Evolutionary conservation across 2,113 vertebrate species (phyloP).

Genomic region (Corythoichthys intestinalis): DNA sequence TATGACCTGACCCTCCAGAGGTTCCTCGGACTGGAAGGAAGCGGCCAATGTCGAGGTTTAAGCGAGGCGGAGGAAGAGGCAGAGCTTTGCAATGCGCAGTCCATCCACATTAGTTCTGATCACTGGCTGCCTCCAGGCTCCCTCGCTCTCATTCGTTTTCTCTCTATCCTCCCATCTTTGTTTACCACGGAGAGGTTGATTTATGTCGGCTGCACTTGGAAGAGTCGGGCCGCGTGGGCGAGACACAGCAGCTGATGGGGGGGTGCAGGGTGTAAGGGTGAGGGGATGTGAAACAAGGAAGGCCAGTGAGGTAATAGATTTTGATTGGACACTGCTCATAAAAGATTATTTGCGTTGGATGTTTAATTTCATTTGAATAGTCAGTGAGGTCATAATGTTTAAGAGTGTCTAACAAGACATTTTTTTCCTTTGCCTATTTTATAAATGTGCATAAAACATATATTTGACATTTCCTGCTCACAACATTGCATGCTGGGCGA

Average conservation of each 20-base stretch:
- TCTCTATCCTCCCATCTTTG: conserved; percentile 48
- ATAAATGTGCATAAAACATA: not conserved
- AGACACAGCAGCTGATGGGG: conserved; percentile 55
- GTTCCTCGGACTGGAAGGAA: not conserved
- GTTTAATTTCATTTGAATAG: not conserved
- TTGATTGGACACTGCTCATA: not conserved
- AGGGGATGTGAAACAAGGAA: conserved; percentile 29
- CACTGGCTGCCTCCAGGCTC: conserved; percentile 56
- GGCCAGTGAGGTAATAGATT: conserved; percentile 28
- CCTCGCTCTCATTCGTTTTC: conserved; percentile 23
- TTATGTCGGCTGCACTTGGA: conserved; percentile 66
- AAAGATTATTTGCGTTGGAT: not conserved
- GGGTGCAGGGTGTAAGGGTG: conserved; percentile 13
- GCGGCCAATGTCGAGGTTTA: not conserved
- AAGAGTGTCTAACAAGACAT: not conserved
- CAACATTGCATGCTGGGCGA: not conserved
- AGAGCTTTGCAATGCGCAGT: conserved; percentile 54
- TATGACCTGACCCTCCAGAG: not conserved
- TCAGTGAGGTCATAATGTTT: not conserved
- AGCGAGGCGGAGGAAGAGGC: conserved; percentile 1
- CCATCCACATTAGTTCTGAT: conserved; percentile 69
- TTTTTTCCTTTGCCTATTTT: not conserved
- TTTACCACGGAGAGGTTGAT: conserved; percentile 67
- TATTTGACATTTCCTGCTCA: not conserved
- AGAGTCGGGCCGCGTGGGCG: conserved; percentile 66